Percentiles rank a stretch among this genome's conserved stretches.
These are phyloP conservation scores for Spialia ferax DNA, from an alignment of 2,888 invertebrate genomes.

Conservation along the genomic window DNA sequence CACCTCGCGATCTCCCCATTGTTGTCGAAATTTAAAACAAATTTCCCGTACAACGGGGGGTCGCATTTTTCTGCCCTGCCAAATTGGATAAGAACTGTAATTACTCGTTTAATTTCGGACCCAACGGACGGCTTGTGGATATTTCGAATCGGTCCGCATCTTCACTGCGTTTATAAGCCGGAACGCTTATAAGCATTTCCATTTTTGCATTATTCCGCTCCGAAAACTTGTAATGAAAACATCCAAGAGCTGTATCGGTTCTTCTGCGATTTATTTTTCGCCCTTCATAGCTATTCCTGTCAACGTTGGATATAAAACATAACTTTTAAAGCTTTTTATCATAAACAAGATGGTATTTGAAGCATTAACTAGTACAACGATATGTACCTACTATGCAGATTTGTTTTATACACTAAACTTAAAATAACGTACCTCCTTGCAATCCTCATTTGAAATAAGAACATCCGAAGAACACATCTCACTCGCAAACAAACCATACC, in stretches of 20 bases:
- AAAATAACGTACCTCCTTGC: background rate
- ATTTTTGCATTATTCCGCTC: constrained; percentile 36
- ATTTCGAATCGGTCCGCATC: constrained; percentile 60
- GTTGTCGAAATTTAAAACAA: constrained; percentile 86
- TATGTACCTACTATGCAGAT: no score
- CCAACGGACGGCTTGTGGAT: constrained; percentile 59
- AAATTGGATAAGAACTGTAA: constrained; percentile 86
- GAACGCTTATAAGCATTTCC: constrained; percentile 55
- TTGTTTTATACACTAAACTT: no score
- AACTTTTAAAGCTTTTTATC: background rate
- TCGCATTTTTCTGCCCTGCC: constrained; percentile 82
- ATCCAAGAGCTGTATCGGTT: constrained; percentile 20
- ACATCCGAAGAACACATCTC: constrained; percentile 1
- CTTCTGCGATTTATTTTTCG: constrained; percentile 3
- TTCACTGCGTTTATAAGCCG: constrained; percentile 68
- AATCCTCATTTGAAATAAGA: background rate
- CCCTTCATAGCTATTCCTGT: background rate
- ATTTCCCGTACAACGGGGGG: constrained; percentile 83
- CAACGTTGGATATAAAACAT: background rate
- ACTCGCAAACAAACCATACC: constrained; percentile 21
- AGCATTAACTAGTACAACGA: no score
- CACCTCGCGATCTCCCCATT: constrained; percentile 81
- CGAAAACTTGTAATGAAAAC: constrained; percentile 39
- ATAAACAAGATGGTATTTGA: no score
- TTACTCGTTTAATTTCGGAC: constrained; percentile 73